Evolutionary conservation across 2,888 invertebrate species (phyloP).

Genomic region (Octonoba sinensis): DNA sequence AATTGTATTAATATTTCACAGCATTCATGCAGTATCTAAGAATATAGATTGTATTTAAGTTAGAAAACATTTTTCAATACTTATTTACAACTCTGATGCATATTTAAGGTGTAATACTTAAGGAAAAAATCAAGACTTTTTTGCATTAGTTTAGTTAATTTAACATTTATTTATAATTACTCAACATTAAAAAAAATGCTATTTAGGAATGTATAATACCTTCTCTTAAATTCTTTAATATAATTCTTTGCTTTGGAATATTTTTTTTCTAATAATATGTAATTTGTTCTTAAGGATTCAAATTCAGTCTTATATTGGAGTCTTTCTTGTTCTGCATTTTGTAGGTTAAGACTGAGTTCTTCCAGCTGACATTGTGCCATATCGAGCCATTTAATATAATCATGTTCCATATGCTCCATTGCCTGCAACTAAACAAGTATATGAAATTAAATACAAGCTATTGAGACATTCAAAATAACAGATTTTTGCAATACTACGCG

Average conservation of each 20-base stretch:
- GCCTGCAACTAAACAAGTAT: conserved; percentile 32
- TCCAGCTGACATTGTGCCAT: conserved; percentile 53
- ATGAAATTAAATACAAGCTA: not conserved
- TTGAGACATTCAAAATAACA: not conserved
- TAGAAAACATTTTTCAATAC: too few species aligned
- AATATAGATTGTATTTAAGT: too few species aligned
- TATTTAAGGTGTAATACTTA: too few species aligned
- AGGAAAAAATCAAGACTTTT: too few species aligned
- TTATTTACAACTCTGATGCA: too few species aligned
- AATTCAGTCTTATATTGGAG: conserved; percentile 67
- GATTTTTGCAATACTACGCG: too few species aligned
- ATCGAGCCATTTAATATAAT: conserved; percentile 57
- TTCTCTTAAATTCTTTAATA: conserved; percentile 88
- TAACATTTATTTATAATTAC: too few species aligned
- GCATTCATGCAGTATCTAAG: too few species aligned
- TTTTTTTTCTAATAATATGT: conserved; percentile 86
- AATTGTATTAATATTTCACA: too few species aligned
- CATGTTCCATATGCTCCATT: conserved; percentile 59
- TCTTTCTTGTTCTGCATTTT: conserved; percentile 77
- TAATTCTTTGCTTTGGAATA: conserved; percentile 88
- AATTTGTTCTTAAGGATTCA: conserved; percentile 78
- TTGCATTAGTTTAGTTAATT: too few species aligned
- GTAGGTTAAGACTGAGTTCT: conserved; percentile 46
- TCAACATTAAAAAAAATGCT: too few species aligned
- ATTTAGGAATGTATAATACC: conserved; percentile 71